Percentiles rank a stretch among this genome's conserved stretches.
phyloP scores from a whole-genome alignment of 2,797 vertebrate genomes.

The Lacerta bilineata region DNA sequence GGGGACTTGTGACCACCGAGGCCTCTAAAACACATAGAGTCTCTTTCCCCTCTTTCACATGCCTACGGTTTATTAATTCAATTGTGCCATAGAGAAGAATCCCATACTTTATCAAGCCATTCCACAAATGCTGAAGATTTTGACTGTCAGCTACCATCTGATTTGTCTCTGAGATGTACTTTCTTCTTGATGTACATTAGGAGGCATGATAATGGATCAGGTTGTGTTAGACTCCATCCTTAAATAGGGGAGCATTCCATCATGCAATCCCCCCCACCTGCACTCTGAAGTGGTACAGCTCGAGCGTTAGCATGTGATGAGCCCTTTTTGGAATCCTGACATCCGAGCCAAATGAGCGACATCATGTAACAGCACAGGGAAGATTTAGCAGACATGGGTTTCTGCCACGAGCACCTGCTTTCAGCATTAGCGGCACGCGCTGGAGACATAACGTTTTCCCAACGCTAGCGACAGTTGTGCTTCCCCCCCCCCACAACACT shows the following conservation, averaged over 20 bases:
- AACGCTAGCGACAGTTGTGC: rapidly evolving
- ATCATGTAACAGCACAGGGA: background rate
- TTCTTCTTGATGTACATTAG: background rate
- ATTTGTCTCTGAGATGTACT: background rate
- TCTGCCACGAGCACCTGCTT: conserved; percentile 20
- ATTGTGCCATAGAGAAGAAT: background rate
- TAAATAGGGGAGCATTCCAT: background rate
- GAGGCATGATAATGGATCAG: background rate
- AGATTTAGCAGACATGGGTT: background rate
- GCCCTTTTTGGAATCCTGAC: background rate
- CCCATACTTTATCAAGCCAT: background rate
- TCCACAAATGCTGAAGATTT: background rate
- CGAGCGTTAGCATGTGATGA: no score
- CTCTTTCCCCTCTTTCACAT: background rate
- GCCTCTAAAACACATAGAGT: background rate
- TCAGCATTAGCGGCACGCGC: conserved; percentile 17
- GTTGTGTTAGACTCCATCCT: background rate
- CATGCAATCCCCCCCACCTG: background rate
- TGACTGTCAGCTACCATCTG: background rate
- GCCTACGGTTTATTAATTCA: background rate
- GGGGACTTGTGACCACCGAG: no score
- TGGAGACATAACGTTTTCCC: conserved; percentile 15
- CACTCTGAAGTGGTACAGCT: background rate
- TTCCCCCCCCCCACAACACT: background rate
- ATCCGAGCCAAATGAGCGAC: background rate